phyloP scores from a whole-genome alignment of 2,113 vertebrate species.

The Oplegnathus fasciatus region DNA sequence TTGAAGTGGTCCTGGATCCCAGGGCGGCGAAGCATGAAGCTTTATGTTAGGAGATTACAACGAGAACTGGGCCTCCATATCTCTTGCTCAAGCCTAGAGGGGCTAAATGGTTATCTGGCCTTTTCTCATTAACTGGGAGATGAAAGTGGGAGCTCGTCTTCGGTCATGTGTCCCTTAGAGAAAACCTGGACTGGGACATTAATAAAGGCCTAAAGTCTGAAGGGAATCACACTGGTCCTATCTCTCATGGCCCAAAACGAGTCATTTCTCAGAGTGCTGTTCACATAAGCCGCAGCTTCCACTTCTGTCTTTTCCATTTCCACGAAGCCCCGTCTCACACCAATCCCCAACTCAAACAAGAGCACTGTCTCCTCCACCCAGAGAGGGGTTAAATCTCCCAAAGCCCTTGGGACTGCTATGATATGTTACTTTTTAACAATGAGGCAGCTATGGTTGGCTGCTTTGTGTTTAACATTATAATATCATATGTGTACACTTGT shows the following conservation, averaged over 20 bases:
- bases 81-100: conserved; percentile 61
- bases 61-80: conserved; percentile 60
- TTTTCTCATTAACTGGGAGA: conserved; percentile 80
- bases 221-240: conserved; percentile 64
- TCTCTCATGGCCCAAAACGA: conserved; percentile 53
- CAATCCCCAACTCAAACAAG: conserved; percentile 34
- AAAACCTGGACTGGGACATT: conserved; percentile 71
- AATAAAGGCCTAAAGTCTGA: conserved; percentile 71
- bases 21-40: conserved; percentile 52
- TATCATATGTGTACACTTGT: conserved; percentile 27
- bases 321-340: conserved; percentile 3
- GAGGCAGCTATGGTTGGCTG: background rate
- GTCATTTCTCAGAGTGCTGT: conserved; percentile 60
- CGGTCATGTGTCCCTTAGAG: conserved; percentile 73
- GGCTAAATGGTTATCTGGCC: conserved; percentile 75
- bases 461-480: conserved; percentile 28
- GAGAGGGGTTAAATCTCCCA: conserved; percentile 43
- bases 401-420: background rate
- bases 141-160: conserved; percentile 73
- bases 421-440: conserved; percentile 29
- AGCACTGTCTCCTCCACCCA: conserved; percentile 2
- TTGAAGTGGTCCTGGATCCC: conserved; percentile 60
- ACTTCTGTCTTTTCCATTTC: conserved; percentile 55
- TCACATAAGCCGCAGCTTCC: conserved; percentile 50
- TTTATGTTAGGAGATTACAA: conserved; percentile 69